phyloP scores from a whole-genome alignment of 2,888 invertebrate species.

The Drosophila bunnanda region DNA sequence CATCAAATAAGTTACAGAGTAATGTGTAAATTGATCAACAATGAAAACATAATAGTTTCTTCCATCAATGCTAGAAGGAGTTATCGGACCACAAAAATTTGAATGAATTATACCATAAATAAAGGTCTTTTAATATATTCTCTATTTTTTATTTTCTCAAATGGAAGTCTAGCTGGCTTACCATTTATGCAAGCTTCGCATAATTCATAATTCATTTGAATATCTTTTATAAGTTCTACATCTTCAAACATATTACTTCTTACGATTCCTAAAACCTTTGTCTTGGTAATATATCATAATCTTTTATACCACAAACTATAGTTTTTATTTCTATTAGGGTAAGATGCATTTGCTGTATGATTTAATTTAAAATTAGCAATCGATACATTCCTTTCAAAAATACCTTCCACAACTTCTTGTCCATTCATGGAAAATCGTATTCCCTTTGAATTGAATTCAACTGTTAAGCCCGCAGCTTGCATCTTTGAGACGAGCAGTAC shows the following conservation, averaged over 20 bases:
- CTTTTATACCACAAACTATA: constrained; percentile 3
- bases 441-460: neutral
- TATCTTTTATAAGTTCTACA: neutral
- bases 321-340: neutral
- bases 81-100: no score
- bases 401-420: neutral
- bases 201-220: neutral
- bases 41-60: no score
- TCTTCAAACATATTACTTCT: neutral
- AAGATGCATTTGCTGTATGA: neutral
- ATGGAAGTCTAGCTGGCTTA: neutral
- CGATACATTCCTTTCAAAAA: neutral
- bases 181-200: neutral
- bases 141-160: neutral
- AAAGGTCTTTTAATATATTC: neutral
- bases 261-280: neutral
- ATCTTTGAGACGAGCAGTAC: constrained; percentile 1
- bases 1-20: neutral
- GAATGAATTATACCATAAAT: neutral
- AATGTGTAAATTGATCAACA: neutral
- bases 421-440: constrained; percentile 9
- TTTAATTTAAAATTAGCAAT: neutral
- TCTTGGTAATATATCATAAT: neutral
- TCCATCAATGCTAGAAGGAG: no score
- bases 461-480: constrained; percentile 6